Conservation (phyloP, 2,113 vertebrate genomes). For the Laticauda colubrina region DNA sequence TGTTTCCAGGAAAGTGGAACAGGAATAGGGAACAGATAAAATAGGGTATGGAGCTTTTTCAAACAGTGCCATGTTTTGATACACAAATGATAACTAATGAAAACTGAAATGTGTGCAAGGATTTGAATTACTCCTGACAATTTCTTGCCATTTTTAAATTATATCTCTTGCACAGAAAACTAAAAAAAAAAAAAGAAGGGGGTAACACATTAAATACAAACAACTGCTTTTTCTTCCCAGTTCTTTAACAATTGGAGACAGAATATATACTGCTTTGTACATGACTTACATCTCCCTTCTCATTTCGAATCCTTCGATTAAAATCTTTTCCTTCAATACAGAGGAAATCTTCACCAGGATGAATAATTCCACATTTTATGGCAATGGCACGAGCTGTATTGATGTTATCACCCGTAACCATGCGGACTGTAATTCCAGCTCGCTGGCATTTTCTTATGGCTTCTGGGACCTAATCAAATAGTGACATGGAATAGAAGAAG, state of each 20-base stretch:
- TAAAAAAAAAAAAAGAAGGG: rapidly evolving
- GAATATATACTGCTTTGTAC: not conserved
- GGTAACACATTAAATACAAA: rapidly evolving
- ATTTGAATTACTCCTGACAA: not conserved
- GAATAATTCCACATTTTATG: constrained; percentile 97
- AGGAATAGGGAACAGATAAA: no score
- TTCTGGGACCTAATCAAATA: constrained; percentile 82
- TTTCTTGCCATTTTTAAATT: not conserved
- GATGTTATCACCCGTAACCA: constrained; percentile 99
- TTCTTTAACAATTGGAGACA: rapidly evolving
- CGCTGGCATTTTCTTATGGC: constrained; percentile 95
- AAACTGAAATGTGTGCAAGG: not conserved
- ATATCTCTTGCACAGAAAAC: not conserved
- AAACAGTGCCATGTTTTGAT: not conserved
- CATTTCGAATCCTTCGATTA: constrained; percentile 95
- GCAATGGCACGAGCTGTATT: constrained; percentile 97
- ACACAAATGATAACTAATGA: not conserved
- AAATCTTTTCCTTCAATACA: constrained; percentile 98
- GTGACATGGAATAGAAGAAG: not conserved
- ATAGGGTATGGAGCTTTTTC: not conserved
- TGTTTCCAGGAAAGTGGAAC: not conserved
- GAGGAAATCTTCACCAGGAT: constrained; percentile 94
- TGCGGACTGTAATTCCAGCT: constrained; percentile 96
- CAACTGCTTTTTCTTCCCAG: rapidly evolving
- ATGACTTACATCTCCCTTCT: constrained; percentile 89